Conservation (phyloP, 2,113 vertebrate species). For the Heptranchias perlo region DNA sequence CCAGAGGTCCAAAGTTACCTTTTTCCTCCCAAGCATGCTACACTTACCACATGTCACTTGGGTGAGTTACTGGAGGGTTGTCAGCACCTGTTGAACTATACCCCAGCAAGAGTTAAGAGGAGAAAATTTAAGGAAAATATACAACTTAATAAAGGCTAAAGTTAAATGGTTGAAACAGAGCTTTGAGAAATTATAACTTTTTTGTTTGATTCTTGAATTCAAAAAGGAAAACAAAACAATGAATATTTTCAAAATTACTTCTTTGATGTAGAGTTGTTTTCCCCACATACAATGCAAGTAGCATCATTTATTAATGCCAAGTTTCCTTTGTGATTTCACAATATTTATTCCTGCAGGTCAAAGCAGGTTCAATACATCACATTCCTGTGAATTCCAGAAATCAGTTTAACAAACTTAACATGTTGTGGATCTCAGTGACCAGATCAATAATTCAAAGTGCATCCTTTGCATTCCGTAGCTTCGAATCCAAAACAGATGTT, state of each 20-base stretch:
- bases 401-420: conserved; percentile 19
- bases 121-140: neutral
- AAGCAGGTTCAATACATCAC: neutral
- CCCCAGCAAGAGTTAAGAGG: neutral
- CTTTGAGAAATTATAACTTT: neutral
- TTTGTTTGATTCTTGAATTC: neutral
- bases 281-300: neutral
- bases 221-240: neutral
- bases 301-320: neutral
- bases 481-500: conserved; percentile 48
- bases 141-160: neutral
- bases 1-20: neutral
- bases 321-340: neutral
- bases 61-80: neutral
- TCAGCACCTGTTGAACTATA: neutral
- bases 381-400: neutral
- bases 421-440: conserved; percentile 43
- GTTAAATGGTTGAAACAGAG: neutral
- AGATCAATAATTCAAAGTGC: conserved; percentile 40
- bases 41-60: neutral
- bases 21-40: neutral
- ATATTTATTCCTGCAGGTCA: neutral
- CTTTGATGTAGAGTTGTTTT: neutral
- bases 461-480: conserved; percentile 46
- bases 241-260: neutral